Evolutionary conservation across 2,113 vertebrate species (phyloP), one percentile per base, ranked within the genome.

Genomic region (Triplophysa rosa): DNA sequence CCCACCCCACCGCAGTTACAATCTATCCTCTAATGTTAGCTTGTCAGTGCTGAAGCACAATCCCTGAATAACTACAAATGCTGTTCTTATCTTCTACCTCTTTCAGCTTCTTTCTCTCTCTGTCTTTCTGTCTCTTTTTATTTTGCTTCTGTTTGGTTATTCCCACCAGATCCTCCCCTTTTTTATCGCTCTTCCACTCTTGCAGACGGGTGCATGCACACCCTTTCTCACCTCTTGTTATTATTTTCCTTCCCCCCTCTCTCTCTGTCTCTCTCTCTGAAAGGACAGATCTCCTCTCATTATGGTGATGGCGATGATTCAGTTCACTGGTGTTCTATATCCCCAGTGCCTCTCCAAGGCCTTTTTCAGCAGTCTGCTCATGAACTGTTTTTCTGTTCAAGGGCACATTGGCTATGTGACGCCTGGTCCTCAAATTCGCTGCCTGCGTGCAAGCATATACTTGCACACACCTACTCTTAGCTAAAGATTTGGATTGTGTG

Each of bases 261-360:
- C 79, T 61, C 70, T 68, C 68, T 63, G 42, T 62, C 76, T 29
- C 52, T 29, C 23, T 68, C 33, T 70, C 24, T 69, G 87, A 87
- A 86, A 77, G 84, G 79, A 90, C 82, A 67, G 77, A 89, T 90
- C 84, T 89, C 87, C 90, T 91, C 93, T 93, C 89, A 92, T 94
- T 90, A 92, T 90, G 83, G 76, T 88, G 92, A 93, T 91, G 89
- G 91, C 84, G 89, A 92, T 92, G 92, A 92, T 93, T 93, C 90
- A 90, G 86, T 91, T 89, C 91, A 91, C 86, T 89, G 85, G 84
- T 79, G 80, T 58, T 81, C 72, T 45, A 10, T 45, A 21, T 81
- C 74, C 78, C 78, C 81, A 4, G 71, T 75, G 76, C 71, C 84
- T 87, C 85, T 87, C 82, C 82, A 78, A 85, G 85, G 85, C 83